A percentile compares a stretch with the other conserved stretches of the same genome.
phyloP scores from a whole-genome alignment of 1,140 invertebrate genomes.

The Scaptomyza pallida region DNA sequence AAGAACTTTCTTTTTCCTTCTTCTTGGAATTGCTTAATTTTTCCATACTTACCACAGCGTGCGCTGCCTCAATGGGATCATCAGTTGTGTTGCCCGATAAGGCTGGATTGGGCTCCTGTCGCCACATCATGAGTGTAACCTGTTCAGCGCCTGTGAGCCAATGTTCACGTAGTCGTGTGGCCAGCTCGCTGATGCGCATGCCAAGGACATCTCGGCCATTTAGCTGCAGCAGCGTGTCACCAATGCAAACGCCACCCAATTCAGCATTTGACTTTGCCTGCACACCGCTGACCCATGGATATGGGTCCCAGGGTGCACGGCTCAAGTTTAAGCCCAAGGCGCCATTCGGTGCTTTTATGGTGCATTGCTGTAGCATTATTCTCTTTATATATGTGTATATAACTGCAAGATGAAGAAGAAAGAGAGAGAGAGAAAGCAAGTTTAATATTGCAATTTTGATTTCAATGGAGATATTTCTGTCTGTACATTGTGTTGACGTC shows the following conservation, averaged over 20 bases:
- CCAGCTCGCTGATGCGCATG: constrained; percentile 80
- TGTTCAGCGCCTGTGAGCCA: constrained; percentile 75
- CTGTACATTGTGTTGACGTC: constrained; percentile 1
- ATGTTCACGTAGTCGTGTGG: constrained; percentile 71
- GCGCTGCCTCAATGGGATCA: constrained; percentile 60
- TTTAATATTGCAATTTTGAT: constrained; percentile 8
- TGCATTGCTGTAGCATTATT: constrained; percentile 74
- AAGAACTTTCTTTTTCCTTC: no score
- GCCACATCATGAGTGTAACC: constrained; percentile 79
- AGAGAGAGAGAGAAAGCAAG: constrained; percentile 7
- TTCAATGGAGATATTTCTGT: background rate
- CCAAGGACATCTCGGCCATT: constrained; percentile 82
- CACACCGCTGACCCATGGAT: constrained; percentile 84
- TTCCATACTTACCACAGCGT: constrained; percentile 66
- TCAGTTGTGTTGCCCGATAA: constrained; percentile 14
- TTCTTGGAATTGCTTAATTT: background rate
- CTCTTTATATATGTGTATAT: background rate
- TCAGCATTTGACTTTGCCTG: constrained; percentile 77
- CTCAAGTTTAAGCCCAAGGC: constrained; percentile 83
- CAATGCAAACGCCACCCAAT: constrained; percentile 73
- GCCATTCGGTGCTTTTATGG: constrained; percentile 75
- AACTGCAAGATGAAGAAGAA: constrained; percentile 33
- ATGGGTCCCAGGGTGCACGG: constrained; percentile 84
- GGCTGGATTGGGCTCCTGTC: constrained; percentile 45
- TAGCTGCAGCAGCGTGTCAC: constrained; percentile 83